These are phyloP conservation scores for Telmatochromis sp. DNA, from an alignment of 2,113 vertebrate species.

Conservation along the genomic window DNA sequence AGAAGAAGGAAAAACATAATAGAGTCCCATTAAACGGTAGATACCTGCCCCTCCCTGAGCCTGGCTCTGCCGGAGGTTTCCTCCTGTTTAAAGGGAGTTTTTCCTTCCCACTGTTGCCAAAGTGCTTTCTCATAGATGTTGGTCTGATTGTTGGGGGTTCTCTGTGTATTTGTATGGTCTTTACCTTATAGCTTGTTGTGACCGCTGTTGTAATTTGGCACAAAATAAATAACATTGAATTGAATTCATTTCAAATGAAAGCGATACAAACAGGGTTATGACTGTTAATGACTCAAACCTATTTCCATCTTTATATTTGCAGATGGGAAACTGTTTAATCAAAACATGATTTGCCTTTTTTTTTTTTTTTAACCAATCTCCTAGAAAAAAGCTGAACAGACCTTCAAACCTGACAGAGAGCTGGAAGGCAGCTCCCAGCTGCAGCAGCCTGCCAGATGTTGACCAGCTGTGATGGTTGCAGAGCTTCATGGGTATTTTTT, in stretches of 20 bases:
- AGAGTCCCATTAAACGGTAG: background rate
- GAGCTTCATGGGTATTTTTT: background rate
- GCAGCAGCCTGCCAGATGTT: background rate
- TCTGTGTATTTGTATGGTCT: background rate
- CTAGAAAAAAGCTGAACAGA: background rate
- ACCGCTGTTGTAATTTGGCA: background rate
- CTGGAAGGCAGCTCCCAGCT: background rate
- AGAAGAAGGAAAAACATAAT: background rate
- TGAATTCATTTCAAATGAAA: background rate
- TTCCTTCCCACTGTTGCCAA: background rate
- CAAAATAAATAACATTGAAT: background rate
- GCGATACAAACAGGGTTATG: background rate
- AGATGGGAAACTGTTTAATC: background rate
- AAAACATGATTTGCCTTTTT: background rate
- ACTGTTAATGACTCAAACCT: background rate
- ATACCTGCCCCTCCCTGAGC: accelerated
- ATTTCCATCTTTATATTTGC: background rate
- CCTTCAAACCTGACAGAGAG: background rate
- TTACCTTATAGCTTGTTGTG: background rate
- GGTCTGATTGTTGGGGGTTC: background rate
- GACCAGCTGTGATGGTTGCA: background rate
- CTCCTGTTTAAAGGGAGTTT: background rate
- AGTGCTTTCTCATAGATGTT: accelerated
- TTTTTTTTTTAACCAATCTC: background rate
- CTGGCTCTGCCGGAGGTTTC: background rate